Evolutionary conservation across 2,113 vertebrate species (phyloP), one percentile per base, ranked within the genome.

Genomic region (Vulpes ferrilata): DNA sequence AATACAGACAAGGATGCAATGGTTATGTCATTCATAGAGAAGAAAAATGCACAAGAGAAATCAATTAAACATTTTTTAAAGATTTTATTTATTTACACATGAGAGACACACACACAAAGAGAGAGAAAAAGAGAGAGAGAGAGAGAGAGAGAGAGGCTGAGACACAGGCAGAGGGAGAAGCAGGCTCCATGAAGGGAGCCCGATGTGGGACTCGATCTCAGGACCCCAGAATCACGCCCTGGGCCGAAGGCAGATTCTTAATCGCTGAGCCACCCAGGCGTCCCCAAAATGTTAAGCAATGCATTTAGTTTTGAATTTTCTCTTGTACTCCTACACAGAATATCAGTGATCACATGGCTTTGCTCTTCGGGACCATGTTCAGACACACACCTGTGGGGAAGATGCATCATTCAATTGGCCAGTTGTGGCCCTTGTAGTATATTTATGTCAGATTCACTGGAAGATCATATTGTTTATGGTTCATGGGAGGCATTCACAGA

Each of bases 391-490:
- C 35, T 22, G 80, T 69, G 25, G 55, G 55, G 43, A 89, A 81
- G 69, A 84, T 23, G 6, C 48, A 95, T 82, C 90, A 69, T 85
- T 84, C 51, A 71, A 78, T 6, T 79, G 53, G 76, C 38, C 80
- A 74, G 23, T 76, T 96, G 87, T 96, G 94, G 55, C 30, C 92
- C 59, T 93, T 96, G 43, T 81, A 94, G 94, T 93, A 90, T 76
- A 91, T 62, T 88, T 88, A n/a, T 93, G 51, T 79, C 53, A 71
- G 30, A 57, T 82, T 97, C 97, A 95, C 97, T 94, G 76, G 92
- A 96, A 97, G 35, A 73, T 48, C 53, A 43, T 48, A 89, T 79
- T 93, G 81, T 93, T 95, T 90, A 93, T 64, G 64, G 64, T 92
- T 88, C 1, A 0, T 95, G 94, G 96, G 88, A 96, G 95, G 55